Evolutionary conservation across 35 echinoderm and acorn worm species (phyloP).

Genomic region (Patiria miniata): DNA sequence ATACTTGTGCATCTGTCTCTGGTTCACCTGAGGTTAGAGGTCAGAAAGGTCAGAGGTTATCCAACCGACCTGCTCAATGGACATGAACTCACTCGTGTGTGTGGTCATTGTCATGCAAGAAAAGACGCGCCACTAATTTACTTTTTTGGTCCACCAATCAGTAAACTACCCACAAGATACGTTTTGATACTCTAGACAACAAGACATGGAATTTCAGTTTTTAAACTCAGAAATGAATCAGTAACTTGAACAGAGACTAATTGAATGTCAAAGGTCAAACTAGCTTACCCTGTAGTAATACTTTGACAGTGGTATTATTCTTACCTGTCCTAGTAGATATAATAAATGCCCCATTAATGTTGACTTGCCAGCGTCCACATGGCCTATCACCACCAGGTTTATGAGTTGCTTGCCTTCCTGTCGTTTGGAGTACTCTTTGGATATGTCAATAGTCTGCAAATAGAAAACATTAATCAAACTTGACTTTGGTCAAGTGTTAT

Average conservation of each 20-base stretch:
- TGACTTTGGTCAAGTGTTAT: neutral
- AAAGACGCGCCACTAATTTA: no score
- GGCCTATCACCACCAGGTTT: conserved; percentile 95
- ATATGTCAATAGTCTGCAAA: conserved; percentile 77
- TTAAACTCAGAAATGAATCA: no score
- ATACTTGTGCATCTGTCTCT: conserved; percentile 96
- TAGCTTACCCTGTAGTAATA: no score
- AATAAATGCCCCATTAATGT: conserved; percentile 97
- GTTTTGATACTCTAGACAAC: no score
- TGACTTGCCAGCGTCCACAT: conserved; percentile 98
- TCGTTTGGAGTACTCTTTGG: conserved; percentile 69
- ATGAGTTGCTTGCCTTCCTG: conserved; percentile 83
- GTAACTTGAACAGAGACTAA: no score
- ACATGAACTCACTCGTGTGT: neutral
- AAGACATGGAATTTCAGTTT: no score
- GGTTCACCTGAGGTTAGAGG: conserved; percentile 28
- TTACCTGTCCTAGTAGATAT: conserved; percentile 72
- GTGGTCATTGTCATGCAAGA: no score
- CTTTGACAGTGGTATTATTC: no score
- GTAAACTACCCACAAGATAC: no score
- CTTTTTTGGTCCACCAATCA: no score
- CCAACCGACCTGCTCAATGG: neutral
- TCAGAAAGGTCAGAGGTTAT: neutral
- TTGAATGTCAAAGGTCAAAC: neutral
- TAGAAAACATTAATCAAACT: conserved; percentile 10